A percentile compares a stretch with the other conserved stretches of the same genome.
Conservation (phyloP, 2,113 vertebrate genomes). For the Amblyornis subalaris region DNA sequence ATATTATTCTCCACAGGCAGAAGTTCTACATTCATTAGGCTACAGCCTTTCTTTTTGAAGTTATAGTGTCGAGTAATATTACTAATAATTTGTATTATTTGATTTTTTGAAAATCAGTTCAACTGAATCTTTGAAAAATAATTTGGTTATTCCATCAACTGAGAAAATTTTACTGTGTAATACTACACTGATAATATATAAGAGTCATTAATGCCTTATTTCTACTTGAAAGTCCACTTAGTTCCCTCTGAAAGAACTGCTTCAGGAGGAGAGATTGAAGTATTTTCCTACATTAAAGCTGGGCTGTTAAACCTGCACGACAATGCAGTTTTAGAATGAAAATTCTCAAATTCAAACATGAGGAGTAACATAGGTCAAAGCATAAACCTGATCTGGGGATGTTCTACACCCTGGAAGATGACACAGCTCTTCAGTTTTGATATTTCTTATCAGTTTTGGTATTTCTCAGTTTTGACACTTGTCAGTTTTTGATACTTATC, state of each 20-base stretch:
- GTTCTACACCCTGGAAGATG: not conserved
- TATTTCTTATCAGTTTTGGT: not conserved
- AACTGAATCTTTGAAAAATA: not conserved
- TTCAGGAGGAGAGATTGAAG: not conserved
- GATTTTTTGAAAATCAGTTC: not conserved
- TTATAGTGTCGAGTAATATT: not conserved
- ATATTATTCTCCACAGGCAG: not conserved
- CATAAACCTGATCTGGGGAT: not conserved
- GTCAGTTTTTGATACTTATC: not conserved
- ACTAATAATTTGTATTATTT: not conserved
- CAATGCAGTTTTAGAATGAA: not conserved
- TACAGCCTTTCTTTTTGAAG: not conserved
- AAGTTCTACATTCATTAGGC: not conserved
- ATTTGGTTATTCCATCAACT: not conserved
- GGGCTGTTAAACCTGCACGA: not conserved
- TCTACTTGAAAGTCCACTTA: not conserved
- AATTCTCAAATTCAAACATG: not conserved
- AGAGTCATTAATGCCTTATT: not conserved
- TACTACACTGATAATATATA: not conserved
- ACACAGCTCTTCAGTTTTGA: not conserved
- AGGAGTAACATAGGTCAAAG: rapidly evolving
- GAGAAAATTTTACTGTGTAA: not conserved
- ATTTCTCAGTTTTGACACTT: not conserved
- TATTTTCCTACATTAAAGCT: not conserved
- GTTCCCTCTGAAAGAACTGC: not conserved